phyloP scores from a whole-genome alignment of 2,888 invertebrate species.

The Tetanocera ferruginea region DNA sequence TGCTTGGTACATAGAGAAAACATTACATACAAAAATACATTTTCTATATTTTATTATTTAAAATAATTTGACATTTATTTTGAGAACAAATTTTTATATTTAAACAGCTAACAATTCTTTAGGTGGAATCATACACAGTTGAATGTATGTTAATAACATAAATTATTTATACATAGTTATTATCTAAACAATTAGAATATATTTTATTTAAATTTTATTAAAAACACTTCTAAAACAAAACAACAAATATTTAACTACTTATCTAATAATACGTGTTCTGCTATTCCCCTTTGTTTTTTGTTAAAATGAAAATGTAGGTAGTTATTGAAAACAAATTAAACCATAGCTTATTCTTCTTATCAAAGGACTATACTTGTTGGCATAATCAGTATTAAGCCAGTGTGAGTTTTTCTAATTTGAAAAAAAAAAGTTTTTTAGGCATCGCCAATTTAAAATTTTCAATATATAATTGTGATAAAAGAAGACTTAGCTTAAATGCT shows the following conservation, averaged over 20 bases:
- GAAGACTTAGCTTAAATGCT: too few species aligned
- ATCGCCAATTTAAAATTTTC: too few species aligned
- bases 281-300: slow-evolving; percentile 32
- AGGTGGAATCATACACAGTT: too few species aligned
- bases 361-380: too few species aligned
- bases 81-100: background rate
- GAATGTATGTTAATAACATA: background rate
- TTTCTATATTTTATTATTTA: background rate
- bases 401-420: too few species aligned
- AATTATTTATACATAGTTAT: background rate
- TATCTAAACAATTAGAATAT: too few species aligned
- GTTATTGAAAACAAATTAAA: background rate
- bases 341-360: too few species aligned
- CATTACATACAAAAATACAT: slow-evolving; percentile 16
- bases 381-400: too few species aligned
- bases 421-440: too few species aligned
- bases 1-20: background rate
- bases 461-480: too few species aligned
- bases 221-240: background rate
- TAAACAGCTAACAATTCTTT: too few species aligned
- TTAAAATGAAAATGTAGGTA: background rate
- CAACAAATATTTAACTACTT: background rate
- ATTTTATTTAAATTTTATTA: background rate
- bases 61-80: slow-evolving; percentile 5
- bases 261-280: slow-evolving; percentile 41